Conservation (phyloP, 2,797 vertebrate species). For the Silurus aristotelis region DNA sequence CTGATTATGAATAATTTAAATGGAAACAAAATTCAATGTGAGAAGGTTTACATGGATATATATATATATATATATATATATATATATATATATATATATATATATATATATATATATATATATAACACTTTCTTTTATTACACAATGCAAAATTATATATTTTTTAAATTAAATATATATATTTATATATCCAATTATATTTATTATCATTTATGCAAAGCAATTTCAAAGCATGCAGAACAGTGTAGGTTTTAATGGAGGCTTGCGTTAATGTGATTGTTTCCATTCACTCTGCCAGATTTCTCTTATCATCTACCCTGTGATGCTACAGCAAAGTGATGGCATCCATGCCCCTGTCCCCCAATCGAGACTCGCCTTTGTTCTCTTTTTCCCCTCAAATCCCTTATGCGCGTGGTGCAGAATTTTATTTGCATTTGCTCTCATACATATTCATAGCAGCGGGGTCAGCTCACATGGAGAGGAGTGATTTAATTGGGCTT, state of each 20-base stretch:
- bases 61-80: no score
- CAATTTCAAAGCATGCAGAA: background rate
- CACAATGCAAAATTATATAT: background rate
- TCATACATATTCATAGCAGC: conserved; percentile 80
- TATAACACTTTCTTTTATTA: background rate
- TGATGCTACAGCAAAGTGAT: conserved; percentile 68
- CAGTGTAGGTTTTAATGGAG: background rate
- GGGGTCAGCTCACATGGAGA: conserved; percentile 72
- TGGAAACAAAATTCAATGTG: no score
- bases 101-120: no score
- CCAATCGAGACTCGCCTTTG: conserved; percentile 68
- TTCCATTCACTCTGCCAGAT: conserved; percentile 42
- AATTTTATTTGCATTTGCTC: conserved; percentile 75
- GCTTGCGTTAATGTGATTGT: conserved; percentile 13
- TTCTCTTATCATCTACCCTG: conserved; percentile 49
- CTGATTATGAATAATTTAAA: background rate
- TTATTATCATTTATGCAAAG: background rate
- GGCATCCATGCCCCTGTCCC: conserved; percentile 68
- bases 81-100: no score
- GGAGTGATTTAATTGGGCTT: conserved; percentile 76
- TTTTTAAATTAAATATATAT: background rate
- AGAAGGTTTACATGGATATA: no score
- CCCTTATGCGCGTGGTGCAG: conserved; percentile 66
- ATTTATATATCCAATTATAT: no score
- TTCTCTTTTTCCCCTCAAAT: conserved; percentile 66